Percentiles rank a stretch among this genome's conserved stretches.
Conservation (phyloP, 2,888 invertebrate genomes). For the Dryococelus australis region DNA sequence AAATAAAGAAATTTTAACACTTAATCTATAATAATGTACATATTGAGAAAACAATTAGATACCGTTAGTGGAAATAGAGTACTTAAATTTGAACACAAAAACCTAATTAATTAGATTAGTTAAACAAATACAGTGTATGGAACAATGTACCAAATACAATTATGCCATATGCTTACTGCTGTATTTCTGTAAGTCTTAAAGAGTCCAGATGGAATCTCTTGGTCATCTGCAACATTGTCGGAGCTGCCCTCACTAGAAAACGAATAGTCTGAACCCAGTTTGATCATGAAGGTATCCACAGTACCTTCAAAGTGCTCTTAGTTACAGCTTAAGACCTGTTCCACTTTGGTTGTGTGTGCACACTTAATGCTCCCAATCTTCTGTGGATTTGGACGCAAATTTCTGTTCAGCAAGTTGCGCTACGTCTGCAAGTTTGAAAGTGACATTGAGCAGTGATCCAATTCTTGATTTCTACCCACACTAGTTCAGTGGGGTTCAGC, state of each 20-base stretch:
- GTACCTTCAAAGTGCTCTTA: background rate
- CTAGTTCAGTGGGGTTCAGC: slow-evolving; percentile 37
- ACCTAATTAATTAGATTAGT: too few species aligned
- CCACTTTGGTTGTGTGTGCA: background rate
- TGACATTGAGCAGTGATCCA: slow-evolving; percentile 36
- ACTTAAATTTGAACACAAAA: too few species aligned
- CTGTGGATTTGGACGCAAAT: background rate
- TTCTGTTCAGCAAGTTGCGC: background rate
- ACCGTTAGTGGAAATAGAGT: too few species aligned
- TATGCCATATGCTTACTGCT: too few species aligned
- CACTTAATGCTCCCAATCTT: slow-evolving; percentile 12
- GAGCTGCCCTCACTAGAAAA: background rate
- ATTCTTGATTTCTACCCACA: slow-evolving; percentile 39
- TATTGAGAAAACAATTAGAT: too few species aligned
- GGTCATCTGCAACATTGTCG: background rate
- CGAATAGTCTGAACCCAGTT: background rate
- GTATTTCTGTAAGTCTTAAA: too few species aligned
- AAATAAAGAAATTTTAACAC: too few species aligned
- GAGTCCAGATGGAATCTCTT: too few species aligned
- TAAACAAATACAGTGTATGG: too few species aligned
- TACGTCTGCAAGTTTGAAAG: slow-evolving; percentile 28
- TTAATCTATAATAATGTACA: too few species aligned
- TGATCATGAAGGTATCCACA: background rate
- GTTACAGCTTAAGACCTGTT: background rate
- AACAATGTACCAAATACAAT: too few species aligned